Evolutionary conservation across 2,888 invertebrate species (phyloP), one percentile per base, ranked within the genome.

Genomic region (Trichopria drosophilae): DNA sequence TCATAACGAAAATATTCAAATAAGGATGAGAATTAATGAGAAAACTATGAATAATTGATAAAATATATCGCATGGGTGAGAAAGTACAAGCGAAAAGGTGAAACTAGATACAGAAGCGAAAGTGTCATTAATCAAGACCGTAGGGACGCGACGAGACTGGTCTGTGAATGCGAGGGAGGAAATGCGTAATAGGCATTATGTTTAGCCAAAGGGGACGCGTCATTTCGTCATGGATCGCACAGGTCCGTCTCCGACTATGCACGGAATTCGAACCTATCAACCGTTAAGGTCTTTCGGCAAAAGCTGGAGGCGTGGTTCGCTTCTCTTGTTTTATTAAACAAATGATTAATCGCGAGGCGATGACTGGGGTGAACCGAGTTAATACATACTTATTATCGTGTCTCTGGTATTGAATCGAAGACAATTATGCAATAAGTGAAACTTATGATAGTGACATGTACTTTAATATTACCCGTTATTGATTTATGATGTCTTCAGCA

Each of bases 91-190:
- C n/a, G n/a, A n/a, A 19, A 20, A 32, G 23, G 39, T 26, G 13
- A 9, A n/a, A 24, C 18, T 23, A 29, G 36, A 41, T 29, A 18
- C 22, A 12, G 39, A 37, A 45, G 40, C 39, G 22, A 36, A 47
- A 32, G 53, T 52, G 53, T 64, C 63, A 67, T 68, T 67, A 65
- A 69, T 69, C 68, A 67, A 45, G 51, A 35, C 51, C 59, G 49
- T 42, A 59, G 59, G 50, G 60, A 60, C 59, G 62, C 58, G 61
- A 61, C 55, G 58, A 55, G 54, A 58, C 61, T 55, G 37, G 44
- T 29, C 54, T 34, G 48, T 53, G 52, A 51, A 49, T 51, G 54
- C 39, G 44, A 53, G 59, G 57, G 55, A 60, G 53, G 58, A 50
- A 48, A 51, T 58, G 53, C 53, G 62, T 63, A 66, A 64, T 64